Conservation (phyloP, 2,113 vertebrate species). For the Pelecanoides urinatrix region DNA sequence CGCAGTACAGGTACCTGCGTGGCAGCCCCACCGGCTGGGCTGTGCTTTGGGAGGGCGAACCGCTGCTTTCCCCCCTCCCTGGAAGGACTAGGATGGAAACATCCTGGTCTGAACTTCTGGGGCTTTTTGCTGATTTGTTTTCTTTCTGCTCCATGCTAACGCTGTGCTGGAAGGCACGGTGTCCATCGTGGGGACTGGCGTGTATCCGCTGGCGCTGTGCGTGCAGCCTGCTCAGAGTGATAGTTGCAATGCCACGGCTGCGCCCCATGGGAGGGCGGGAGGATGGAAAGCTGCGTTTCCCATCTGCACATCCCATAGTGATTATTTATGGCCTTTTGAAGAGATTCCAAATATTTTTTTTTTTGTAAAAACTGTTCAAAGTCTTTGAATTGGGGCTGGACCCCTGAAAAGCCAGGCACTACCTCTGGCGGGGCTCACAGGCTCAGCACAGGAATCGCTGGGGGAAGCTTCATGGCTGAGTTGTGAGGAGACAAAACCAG, state of each 20-base stretch:
- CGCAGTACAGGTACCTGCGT: fast-evolving
- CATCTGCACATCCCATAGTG: not conserved
- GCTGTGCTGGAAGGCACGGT: not conserved
- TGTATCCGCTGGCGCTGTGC: fast-evolving
- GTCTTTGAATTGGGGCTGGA: not conserved
- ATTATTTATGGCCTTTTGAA: not conserved
- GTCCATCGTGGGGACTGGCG: not conserved
- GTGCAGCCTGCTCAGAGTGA: not conserved
- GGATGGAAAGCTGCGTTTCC: not conserved
- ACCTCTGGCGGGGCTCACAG: not conserved
- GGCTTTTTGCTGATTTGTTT: not conserved
- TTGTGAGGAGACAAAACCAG: not conserved
- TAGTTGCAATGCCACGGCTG: not conserved
- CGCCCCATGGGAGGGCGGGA: not conserved
- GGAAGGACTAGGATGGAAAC: not conserved
- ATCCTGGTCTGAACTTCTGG: not conserved
- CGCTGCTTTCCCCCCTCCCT: not conserved
- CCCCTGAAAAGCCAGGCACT: not conserved
- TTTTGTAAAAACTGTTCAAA: not conserved
- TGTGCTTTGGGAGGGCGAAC: not conserved
- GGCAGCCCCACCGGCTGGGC: not conserved
- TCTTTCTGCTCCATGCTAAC: not conserved
- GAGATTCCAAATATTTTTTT: not conserved
- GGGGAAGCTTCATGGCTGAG: not conserved
- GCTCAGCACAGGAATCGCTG: not conserved